Evolutionary conservation across 2,797 vertebrate species (phyloP).

Genomic region (Mormyrops boulengeri): DNA sequence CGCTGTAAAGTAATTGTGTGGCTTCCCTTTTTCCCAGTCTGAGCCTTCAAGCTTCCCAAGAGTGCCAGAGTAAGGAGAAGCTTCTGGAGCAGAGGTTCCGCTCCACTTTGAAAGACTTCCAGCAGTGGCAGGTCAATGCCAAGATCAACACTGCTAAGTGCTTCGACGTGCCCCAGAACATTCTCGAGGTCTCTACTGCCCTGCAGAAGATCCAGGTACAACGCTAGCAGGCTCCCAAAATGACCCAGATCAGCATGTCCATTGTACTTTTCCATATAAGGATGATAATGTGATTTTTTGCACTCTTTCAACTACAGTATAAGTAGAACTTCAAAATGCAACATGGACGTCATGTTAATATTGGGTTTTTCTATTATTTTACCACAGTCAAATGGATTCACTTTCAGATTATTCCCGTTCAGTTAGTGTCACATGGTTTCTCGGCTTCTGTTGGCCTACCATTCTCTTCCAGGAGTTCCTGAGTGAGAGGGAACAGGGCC

Average conservation of each 20-base stretch:
- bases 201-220: constrained; percentile 91
- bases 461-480: constrained; percentile 71
- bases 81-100: constrained; percentile 83
- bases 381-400: not conserved
- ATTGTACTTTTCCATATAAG: not conserved
- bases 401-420: not conserved
- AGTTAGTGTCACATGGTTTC: not conserved
- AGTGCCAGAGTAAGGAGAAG: constrained; percentile 88
- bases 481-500: constrained; percentile 75
- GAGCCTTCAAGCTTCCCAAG: constrained; percentile 81
- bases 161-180: constrained; percentile 82
- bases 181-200: constrained; percentile 71
- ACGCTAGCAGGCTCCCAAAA: not conserved
- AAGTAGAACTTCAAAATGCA: not conserved
- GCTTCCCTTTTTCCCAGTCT: constrained; percentile 57
- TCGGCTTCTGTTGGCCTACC: not conserved
- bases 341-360: not conserved
- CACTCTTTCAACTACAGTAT: not conserved
- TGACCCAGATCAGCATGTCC: not conserved
- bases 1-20: not conserved
- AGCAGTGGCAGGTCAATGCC: constrained; percentile 88
- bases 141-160: constrained; percentile 88
- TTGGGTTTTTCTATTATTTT: not conserved
- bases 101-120: constrained; percentile 78
- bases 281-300: not conserved